These are phyloP conservation scores for Holcopasites calliopsidis DNA, from an alignment of 1,140 invertebrate species.

Conservation along the genomic window DNA sequence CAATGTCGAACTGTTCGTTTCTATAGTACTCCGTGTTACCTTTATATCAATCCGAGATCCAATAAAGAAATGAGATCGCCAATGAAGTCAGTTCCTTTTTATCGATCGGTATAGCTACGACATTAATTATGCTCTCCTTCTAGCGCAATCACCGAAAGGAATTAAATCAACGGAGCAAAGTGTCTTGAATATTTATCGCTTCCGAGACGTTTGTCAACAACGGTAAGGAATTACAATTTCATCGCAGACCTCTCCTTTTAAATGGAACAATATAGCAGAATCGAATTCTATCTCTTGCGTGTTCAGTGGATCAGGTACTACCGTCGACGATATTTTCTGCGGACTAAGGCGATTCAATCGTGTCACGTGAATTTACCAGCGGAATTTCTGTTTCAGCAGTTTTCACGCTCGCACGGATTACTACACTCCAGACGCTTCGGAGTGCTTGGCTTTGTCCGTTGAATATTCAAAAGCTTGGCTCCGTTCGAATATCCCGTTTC, in stretches of 20 bases:
- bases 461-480: constrained; percentile 21
- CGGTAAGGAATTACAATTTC: not conserved
- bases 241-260: too few species aligned
- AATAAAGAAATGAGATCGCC: too few species aligned
- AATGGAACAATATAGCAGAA: too few species aligned
- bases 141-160: not conserved
- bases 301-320: not conserved
- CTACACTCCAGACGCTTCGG: not conserved
- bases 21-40: too few species aligned
- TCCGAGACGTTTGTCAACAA: not conserved
- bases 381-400: too few species aligned
- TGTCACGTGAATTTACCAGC: not conserved
- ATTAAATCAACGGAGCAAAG: not conserved
- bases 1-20: too few species aligned
- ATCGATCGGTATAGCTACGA: not conserved
- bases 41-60: too few species aligned
- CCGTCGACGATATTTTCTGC: not conserved
- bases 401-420: too few species aligned
- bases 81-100: too few species aligned
- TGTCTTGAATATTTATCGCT: constrained; percentile 23
- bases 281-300: not conserved
- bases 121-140: constrained; percentile 8
- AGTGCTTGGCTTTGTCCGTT: not conserved
- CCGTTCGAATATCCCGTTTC: constrained; percentile 2
- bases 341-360: not conserved